These are phyloP conservation scores for Pleuronectes platessa DNA, from an alignment of 2,113 vertebrate species.

Conservation along the genomic window DNA sequence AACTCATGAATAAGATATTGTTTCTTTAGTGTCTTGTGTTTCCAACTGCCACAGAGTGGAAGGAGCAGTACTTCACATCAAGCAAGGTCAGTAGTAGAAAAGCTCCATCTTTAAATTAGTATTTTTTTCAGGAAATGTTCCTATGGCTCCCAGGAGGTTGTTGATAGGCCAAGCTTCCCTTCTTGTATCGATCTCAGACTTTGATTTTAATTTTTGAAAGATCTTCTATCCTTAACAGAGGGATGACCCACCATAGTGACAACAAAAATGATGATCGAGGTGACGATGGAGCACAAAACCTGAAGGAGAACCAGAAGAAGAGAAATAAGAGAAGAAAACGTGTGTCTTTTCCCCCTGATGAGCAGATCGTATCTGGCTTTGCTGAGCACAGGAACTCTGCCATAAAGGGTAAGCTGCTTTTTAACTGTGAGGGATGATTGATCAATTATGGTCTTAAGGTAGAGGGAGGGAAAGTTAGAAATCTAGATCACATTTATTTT, in stretches of 20 bases:
- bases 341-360: constrained; percentile 82
- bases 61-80: constrained; percentile 27
- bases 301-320: constrained; percentile 40
- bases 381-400: constrained; percentile 64
- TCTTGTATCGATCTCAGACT: constrained; percentile 13
- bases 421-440: not conserved
- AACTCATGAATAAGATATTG: constrained; percentile 81
- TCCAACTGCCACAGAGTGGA: constrained; percentile 48
- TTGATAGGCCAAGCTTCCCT: not conserved
- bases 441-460: not conserved
- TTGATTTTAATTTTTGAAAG: constrained; percentile 1
- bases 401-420: constrained; percentile 67
- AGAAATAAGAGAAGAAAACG: constrained; percentile 66
- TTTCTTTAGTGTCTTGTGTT: constrained; percentile 67
- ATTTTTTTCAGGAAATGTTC: constrained; percentile 7
- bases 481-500: not conserved
- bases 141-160: not conserved
- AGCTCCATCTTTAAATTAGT: constrained; percentile 10
- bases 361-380: constrained; percentile 79
- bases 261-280: constrained; percentile 39
- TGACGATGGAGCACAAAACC: constrained; percentile 34
- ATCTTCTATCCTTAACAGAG: constrained; percentile 10
- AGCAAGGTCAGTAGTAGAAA: not conserved
- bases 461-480: not conserved
- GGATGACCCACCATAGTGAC: constrained; percentile 65